Conservation (phyloP, 2,888 invertebrate genomes). For the Phasia obesa region DNA sequence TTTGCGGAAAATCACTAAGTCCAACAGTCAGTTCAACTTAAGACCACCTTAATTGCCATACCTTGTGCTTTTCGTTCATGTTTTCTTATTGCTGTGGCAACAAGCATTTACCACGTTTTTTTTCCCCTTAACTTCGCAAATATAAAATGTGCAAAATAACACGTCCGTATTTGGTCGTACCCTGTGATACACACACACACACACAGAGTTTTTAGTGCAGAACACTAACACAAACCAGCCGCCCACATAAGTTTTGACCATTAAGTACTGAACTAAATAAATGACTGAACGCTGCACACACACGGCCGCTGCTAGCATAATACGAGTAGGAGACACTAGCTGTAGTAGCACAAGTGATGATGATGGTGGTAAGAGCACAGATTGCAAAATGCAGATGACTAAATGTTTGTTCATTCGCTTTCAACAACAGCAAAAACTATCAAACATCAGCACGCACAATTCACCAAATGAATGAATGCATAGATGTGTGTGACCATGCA, state of each 20-base stretch:
- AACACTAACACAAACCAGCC: background rate
- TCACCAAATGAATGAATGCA: background rate
- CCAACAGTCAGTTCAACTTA: background rate
- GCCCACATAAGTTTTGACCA: slow-evolving; percentile 34
- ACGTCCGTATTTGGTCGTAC: slow-evolving; percentile 53
- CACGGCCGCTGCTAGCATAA: background rate
- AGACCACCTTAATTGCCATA: too few relatives aligned
- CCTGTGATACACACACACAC: too few relatives aligned
- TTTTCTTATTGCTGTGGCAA: slow-evolving; percentile 2
- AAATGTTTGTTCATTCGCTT: slow-evolving; percentile 53
- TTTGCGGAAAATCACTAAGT: background rate
- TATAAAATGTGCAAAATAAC: slow-evolving; percentile 52
- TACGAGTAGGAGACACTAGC: background rate
- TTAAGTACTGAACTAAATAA: slow-evolving; percentile 52
- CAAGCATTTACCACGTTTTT: slow-evolving; percentile 33
- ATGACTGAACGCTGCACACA: slow-evolving; percentile 32
- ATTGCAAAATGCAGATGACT: slow-evolving; percentile 54
- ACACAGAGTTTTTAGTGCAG: background rate
- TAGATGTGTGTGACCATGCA: background rate
- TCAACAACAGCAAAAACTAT: slow-evolving; percentile 12
- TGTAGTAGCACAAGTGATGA: slow-evolving; percentile 7
- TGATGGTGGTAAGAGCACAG: slow-evolving; percentile 24
- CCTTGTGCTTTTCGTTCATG: background rate
- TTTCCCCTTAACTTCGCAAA: slow-evolving; percentile 38
- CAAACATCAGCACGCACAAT: slow-evolving; percentile 48